Percentiles rank a stretch among this genome's conserved stretches.
phyloP scores from a whole-genome alignment of 2,888 invertebrate genomes.

The Euzophera pinguis region DNA sequence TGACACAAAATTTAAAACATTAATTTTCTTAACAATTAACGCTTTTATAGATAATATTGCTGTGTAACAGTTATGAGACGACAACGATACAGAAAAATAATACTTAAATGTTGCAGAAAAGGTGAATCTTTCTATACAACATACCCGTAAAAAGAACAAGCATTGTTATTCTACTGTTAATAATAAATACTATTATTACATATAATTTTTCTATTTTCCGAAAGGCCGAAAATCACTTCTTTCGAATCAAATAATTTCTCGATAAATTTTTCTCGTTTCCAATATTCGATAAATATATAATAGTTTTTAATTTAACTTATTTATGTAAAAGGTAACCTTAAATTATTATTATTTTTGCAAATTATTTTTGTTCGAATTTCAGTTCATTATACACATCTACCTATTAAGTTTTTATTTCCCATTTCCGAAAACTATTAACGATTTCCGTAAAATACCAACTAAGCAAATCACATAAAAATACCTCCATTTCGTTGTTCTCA shows the following conservation, averaged over 20 bases:
- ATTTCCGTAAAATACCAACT: too few species aligned
- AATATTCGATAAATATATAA: constrained; percentile 35
- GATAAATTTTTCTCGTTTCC: constrained; percentile 36
- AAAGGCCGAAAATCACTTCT: constrained; percentile 45
- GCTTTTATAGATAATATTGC: neutral
- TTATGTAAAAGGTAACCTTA: neutral
- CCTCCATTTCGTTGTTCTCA: too few species aligned
- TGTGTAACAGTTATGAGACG: too few species aligned
- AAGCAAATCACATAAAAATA: too few species aligned
- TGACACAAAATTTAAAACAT: too few species aligned
- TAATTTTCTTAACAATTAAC: neutral
- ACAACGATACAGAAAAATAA: too few species aligned
- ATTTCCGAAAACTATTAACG: too few species aligned
- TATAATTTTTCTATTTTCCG: constrained; percentile 28
- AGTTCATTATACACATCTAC: too few species aligned
- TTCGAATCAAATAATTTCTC: constrained; percentile 24
- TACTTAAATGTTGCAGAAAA: neutral
- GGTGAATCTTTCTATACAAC: constrained; percentile 3
- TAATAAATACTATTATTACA: neutral
- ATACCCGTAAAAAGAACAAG: constrained; percentile 28
- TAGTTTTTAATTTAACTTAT: constrained; percentile 5
- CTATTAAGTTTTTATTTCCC: too few species aligned
- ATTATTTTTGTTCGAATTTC: too few species aligned
- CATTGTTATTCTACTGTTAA: neutral
- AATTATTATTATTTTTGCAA: too few species aligned